phyloP scores from a whole-genome alignment of 2,113 vertebrate species.

The Pelodiscus sinensis region DNA sequence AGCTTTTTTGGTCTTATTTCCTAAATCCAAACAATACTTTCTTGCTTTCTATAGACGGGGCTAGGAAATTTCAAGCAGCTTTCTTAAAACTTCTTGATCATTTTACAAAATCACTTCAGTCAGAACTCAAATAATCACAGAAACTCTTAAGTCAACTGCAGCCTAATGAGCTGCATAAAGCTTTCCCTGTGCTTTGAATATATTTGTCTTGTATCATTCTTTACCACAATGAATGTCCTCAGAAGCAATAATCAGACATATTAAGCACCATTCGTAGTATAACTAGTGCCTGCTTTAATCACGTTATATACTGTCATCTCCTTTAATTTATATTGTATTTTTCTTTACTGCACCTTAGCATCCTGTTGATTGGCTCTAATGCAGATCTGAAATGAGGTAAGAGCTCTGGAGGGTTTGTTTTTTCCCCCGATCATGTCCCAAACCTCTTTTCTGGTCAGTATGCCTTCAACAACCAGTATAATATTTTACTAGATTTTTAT shows the following conservation, averaged over 20 bases:
- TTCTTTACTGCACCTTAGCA: neutral
- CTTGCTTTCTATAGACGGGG: constrained; percentile 45
- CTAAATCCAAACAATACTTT: constrained; percentile 55
- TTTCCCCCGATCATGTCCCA: neutral
- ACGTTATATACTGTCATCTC: fast-evolving
- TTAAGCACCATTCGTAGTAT: neutral
- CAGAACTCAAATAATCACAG: neutral
- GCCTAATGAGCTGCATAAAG: neutral
- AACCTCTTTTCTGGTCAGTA: neutral
- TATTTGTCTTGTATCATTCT: neutral
- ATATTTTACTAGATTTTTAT: fast-evolving
- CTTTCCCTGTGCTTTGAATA: constrained; percentile 5
- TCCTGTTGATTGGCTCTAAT: neutral
- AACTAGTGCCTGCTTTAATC: neutral
- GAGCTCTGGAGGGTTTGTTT: neutral
- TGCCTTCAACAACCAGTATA: neutral
- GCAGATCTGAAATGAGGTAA: neutral
- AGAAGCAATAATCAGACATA: neutral
- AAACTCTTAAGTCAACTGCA: neutral
- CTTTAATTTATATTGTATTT: neutral
- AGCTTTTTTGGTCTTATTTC: constrained; percentile 58
- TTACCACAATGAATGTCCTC: neutral
- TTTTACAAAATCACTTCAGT: neutral
- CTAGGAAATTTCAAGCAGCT: constrained; percentile 52
- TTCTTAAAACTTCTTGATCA: neutral